A percentile compares a stretch with the other conserved stretches of the same genome.
These are phyloP conservation scores for Melipona bicolor DNA, from an alignment of 2,888 invertebrate genomes.

Conservation along the genomic window DNA sequence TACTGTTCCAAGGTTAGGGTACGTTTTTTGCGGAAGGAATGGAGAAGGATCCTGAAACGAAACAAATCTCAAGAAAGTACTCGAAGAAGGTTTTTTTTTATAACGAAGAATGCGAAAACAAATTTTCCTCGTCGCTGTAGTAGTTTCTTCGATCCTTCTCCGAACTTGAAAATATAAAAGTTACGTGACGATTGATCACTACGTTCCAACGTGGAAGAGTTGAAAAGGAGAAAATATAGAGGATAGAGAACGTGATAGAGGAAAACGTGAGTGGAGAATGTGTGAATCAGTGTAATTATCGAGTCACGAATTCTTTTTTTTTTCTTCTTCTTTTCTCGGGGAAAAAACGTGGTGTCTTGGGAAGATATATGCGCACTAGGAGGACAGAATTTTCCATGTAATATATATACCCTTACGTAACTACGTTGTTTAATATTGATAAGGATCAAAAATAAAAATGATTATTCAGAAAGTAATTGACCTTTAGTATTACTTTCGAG, in stretches of 20 bases:
- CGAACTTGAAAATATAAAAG: not conserved
- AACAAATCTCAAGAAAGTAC: not conserved
- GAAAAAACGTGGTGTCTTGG: slow-evolving; percentile 66
- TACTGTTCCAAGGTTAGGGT: not conserved
- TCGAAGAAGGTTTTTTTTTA: too few species aligned
- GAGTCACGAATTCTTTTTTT: slow-evolving; percentile 45
- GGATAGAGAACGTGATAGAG: not conserved
- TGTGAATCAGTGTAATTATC: slow-evolving; percentile 46
- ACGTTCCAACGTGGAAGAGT: not conserved
- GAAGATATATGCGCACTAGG: slow-evolving; percentile 73
- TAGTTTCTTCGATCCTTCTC: not conserved
- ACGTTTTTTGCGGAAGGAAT: not conserved
- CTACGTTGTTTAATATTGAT: slow-evolving; percentile 83
- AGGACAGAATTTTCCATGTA: slow-evolving; percentile 82
- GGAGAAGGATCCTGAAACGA: not conserved
- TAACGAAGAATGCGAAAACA: too few species aligned
- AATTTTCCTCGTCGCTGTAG: too few species aligned
- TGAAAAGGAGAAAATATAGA: not conserved
- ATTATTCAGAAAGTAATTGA: slow-evolving; percentile 76
- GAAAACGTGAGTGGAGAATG: slow-evolving; percentile 23
- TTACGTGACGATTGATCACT: not conserved
- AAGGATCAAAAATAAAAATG: slow-evolving; percentile 82
- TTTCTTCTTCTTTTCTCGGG: slow-evolving; percentile 45
- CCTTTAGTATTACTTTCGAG: not conserved
- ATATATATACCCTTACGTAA: slow-evolving; percentile 82